Percentiles rank a stretch among this genome's conserved stretches.
These are phyloP conservation scores for Hipposideros armiger DNA, from an alignment of 2,113 vertebrate genomes.

Conservation along the genomic window DNA sequence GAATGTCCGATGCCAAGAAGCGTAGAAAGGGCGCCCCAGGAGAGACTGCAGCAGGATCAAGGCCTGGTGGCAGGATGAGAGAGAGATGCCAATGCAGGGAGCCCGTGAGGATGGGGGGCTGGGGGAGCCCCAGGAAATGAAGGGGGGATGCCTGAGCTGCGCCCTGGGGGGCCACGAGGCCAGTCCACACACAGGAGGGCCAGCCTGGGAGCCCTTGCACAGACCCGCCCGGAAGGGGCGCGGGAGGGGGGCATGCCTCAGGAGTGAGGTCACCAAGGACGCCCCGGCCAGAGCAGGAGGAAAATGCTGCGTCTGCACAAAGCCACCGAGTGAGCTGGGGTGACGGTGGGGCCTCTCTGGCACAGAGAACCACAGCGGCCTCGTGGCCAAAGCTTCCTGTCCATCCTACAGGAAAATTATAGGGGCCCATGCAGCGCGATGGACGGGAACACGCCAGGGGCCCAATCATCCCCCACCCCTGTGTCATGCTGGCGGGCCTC, in stretches of 20 bases:
- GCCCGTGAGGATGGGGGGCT: background rate
- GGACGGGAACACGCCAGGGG: background rate
- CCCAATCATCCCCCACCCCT: rapidly evolving
- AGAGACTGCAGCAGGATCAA: too few relatives aligned
- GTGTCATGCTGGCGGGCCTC: background rate
- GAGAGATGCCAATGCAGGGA: background rate
- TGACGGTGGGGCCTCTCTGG: rapidly evolving
- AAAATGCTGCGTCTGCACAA: background rate
- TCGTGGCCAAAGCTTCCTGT: background rate
- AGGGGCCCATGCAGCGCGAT: background rate
- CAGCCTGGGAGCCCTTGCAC: background rate
- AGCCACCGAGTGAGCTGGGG: background rate
- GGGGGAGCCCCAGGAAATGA: background rate
- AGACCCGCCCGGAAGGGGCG: background rate
- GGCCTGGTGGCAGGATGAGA: too few relatives aligned
- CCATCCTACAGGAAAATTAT: background rate
- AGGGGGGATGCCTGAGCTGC: background rate
- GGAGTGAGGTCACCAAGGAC: background rate
- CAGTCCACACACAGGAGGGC: rapidly evolving
- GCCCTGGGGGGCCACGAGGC: background rate
- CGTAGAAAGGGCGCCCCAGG: background rate
- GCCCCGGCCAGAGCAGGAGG: background rate
- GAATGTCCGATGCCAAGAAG: background rate
- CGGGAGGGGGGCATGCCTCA: background rate
- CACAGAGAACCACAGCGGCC: background rate